A percentile compares a stretch with the other conserved stretches of the same genome.
These are phyloP conservation scores for Ennomos fuscantarius DNA, from an alignment of 2,888 invertebrate genomes.

Conservation along the genomic window DNA sequence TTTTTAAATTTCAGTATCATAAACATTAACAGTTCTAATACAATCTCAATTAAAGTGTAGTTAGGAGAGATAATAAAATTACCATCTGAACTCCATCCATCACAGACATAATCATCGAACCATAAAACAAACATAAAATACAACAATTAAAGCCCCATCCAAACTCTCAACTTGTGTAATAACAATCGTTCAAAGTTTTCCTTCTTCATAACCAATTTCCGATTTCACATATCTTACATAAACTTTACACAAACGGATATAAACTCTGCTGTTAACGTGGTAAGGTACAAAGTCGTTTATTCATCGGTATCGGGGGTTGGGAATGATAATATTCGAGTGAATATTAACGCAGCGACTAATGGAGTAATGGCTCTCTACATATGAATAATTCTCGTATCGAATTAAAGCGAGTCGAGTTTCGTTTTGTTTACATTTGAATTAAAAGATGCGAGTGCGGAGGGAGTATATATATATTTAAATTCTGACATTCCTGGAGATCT, in stretches of 20 bases:
- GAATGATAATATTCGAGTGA: constrained; percentile 51
- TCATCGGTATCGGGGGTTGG: constrained; percentile 10
- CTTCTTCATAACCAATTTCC: constrained; percentile 52
- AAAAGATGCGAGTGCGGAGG: constrained; percentile 44
- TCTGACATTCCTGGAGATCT: background rate
- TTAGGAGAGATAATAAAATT: no score
- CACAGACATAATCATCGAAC: constrained; percentile 9
- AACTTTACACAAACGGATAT: constrained; percentile 12
- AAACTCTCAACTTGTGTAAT: constrained; percentile 43
- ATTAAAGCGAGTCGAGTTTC: constrained; percentile 54
- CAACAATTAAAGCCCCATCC: constrained; percentile 48
- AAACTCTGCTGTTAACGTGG: constrained; percentile 9
- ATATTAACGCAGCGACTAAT: constrained; percentile 57
- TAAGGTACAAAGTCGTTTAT: constrained; percentile 28
- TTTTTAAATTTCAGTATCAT: no score
- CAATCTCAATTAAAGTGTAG: no score
- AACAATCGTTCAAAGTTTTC: constrained; percentile 54
- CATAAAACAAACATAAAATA: constrained; percentile 31
- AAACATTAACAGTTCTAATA: no score
- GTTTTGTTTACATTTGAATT: constrained; percentile 58
- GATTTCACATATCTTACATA: constrained; percentile 49
- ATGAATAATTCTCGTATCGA: constrained; percentile 62
- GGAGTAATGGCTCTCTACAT: constrained; percentile 55
- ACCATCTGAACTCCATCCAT: background rate
- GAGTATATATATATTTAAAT: background rate